These are phyloP conservation scores for Onthophagus sagittarius DNA, from an alignment of 2,888 invertebrate genomes.

Conservation along the genomic window DNA sequence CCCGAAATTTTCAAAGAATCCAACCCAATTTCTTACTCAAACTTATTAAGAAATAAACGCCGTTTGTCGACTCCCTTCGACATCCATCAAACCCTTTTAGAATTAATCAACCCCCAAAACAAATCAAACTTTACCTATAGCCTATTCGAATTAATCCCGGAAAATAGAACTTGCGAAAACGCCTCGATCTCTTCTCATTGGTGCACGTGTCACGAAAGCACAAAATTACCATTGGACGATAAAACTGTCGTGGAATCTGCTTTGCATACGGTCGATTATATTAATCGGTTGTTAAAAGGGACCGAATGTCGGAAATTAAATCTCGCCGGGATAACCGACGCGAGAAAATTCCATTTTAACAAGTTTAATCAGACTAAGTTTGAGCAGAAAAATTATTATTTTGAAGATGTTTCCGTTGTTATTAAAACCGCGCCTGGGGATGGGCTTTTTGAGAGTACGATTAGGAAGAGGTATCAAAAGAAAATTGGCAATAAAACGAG, in stretches of 20 bases:
- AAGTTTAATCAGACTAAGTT: constrained; percentile 44
- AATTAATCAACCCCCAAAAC: constrained; percentile 56
- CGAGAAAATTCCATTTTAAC: constrained; percentile 52
- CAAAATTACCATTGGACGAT: constrained; percentile 55
- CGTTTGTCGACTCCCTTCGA: constrained; percentile 83
- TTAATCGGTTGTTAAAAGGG: constrained; percentile 61
- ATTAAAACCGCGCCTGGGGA: constrained; percentile 63
- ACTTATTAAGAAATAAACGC: constrained; percentile 62
- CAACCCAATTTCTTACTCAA: constrained; percentile 60
- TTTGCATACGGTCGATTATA: constrained; percentile 56
- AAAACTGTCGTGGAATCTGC: constrained; percentile 57
- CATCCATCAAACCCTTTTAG: constrained; percentile 72
- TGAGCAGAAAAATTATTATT: constrained; percentile 40
- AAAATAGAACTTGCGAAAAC: constrained; percentile 67
- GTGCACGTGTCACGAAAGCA: constrained; percentile 79
- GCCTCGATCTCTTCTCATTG: constrained; percentile 81
- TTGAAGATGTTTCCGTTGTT: constrained; percentile 61
- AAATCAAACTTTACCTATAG: constrained; percentile 54
- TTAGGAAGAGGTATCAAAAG: constrained; percentile 45
- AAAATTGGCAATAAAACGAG: not conserved
- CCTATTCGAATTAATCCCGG: constrained; percentile 70
- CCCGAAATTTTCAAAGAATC: constrained; percentile 69
- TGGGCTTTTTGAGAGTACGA: constrained; percentile 76
- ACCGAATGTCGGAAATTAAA: constrained; percentile 63
- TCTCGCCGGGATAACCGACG: constrained; percentile 61